phyloP scores from a whole-genome alignment of 2,888 invertebrate species.

The Perizoma affinitatum region DNA sequence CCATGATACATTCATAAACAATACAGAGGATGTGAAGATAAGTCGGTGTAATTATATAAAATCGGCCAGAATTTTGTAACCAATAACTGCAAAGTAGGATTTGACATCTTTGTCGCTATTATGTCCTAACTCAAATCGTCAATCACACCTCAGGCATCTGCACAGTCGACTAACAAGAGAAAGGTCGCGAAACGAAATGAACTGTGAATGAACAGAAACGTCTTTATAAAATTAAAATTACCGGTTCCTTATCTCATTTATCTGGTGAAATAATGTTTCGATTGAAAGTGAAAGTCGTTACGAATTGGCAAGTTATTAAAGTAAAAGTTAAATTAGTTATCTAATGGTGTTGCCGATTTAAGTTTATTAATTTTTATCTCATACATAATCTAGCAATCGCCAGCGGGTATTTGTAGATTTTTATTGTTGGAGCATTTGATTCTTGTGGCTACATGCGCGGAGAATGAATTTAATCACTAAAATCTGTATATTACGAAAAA shows the following conservation, averaged over 20 bases:
- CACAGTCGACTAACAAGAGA: neutral
- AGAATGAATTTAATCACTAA: too few relatives aligned
- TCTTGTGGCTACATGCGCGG: too few relatives aligned
- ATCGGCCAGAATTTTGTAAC: too few relatives aligned
- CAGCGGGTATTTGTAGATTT: neutral
- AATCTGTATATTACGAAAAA: too few relatives aligned
- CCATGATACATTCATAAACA: too few relatives aligned
- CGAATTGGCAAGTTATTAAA: constrained; percentile 27
- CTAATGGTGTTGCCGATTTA: constrained; percentile 21
- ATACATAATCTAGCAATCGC: neutral
- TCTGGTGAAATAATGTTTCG: constrained; percentile 14
- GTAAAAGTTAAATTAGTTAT: constrained; percentile 31
- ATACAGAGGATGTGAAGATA: too few relatives aligned
- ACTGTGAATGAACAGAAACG: constrained; percentile 1
- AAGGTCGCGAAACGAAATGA: neutral
- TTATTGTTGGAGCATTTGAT: too few relatives aligned
- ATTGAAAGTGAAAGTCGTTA: constrained; percentile 29
- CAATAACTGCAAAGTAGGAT: too few relatives aligned
- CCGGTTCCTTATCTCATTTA: constrained; percentile 3
- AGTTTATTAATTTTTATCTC: constrained; percentile 8
- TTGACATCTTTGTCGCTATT: too few relatives aligned
- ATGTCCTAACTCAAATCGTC: too few relatives aligned
- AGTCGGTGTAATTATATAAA: too few relatives aligned
- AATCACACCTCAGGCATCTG: too few relatives aligned
- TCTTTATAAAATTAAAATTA: neutral